Evolutionary conservation across 2,888 invertebrate genomes (phyloP).

Genomic region (Phyto melanocephala): DNA sequence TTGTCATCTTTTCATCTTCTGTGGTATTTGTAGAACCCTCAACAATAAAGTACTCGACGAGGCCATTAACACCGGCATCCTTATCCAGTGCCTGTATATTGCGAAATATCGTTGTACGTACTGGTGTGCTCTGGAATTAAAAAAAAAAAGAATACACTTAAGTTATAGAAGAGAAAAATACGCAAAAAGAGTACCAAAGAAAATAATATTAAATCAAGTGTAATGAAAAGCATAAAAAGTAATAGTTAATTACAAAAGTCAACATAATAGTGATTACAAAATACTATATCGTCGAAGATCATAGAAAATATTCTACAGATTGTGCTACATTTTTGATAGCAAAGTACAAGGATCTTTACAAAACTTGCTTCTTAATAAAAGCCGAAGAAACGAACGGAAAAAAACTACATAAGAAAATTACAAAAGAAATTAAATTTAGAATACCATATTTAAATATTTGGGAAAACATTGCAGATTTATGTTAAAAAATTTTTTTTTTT

Average conservation of each 20-base stretch:
- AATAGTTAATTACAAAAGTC: conserved; percentile 53
- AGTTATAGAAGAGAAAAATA: conserved; percentile 38
- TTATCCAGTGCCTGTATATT: conserved; percentile 88
- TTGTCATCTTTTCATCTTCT: conserved; percentile 82
- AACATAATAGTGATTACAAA: conserved; percentile 49
- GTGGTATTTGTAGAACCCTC: conserved; percentile 80
- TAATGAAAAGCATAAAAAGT: conserved; percentile 38
- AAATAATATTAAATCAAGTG: conserved; percentile 60
- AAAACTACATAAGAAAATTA: no score
- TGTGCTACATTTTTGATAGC: no score
- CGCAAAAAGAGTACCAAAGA: conserved; percentile 9
- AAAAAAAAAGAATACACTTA: conserved; percentile 56
- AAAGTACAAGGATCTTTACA: no score
- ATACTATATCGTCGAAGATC: not conserved
- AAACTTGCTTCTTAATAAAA: no score
- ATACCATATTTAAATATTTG: no score
- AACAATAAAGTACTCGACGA: conserved; percentile 91
- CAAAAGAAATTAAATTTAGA: no score
- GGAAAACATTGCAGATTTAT: no score
- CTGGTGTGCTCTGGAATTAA: conserved; percentile 87
- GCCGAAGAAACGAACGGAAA: no score
- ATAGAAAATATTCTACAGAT: no score
- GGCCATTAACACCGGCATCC: conserved; percentile 89
- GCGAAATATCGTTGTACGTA: conserved; percentile 91
- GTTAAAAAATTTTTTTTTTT: no score